Evolutionary conservation across 2,888 invertebrate genomes (phyloP), one percentile per base, ranked within the genome.

Genomic region (Plebejus anna): DNA sequence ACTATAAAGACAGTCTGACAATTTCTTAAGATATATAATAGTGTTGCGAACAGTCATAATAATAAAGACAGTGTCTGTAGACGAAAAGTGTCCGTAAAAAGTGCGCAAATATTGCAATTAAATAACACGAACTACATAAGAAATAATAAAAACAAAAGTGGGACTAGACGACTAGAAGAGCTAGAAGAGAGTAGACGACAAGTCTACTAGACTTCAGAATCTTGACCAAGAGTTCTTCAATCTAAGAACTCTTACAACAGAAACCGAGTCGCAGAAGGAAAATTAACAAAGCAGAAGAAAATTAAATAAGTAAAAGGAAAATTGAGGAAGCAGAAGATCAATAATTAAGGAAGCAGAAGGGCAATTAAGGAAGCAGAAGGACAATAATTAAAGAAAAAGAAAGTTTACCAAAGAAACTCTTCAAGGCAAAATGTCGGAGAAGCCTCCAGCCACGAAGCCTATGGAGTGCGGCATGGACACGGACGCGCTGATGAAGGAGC

Each of bases 401-500:
- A 55, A 55, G 0, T 55, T 51, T 2, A 51, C 51, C 51, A 51
- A 51, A 51, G 0, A 38, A 55, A 55, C 4, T 55, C 4, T 16
- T 47, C 2, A 47, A 47, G 11, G 2, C 1, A 3, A 55, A 55
- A 55, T 55, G 55, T 55, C 55, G 4, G 55, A 55, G 16, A 55
- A 55, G 16, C 4, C 16, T 55, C 16, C 32, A 2, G 61, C 22
- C 1, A 1, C 11, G 32, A 32, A 32, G 13, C 16, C 47, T 1
- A 70, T 66, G 47, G 70, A 11, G 42, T 16, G 9, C n/a, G 66
- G 11, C 84, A 81, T 91, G 80, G 89, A 91, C 82, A 84, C 84
- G 51, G 92, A 92, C 78, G 83, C 79, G n/a, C 82, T 93, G 83
- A 88, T 94, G 90, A 78, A 78, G 77, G 90, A 92, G 84, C 80